Percentiles rank a stretch among this genome's conserved stretches.
Conservation (phyloP, 2,888 invertebrate species). For the Tinea trinotella region DNA sequence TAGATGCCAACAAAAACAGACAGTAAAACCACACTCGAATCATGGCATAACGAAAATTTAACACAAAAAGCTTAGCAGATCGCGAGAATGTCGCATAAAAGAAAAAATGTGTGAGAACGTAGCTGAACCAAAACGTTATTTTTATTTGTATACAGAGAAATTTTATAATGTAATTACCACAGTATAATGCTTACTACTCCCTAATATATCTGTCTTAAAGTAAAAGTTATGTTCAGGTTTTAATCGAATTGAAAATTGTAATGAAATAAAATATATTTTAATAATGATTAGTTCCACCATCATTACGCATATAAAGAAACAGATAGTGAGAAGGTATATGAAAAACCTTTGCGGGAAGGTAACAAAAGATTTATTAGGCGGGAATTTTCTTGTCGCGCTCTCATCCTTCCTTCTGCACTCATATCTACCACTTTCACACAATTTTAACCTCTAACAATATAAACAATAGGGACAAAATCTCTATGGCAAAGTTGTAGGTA, state of each 20-base stretch:
- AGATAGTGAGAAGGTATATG: conserved; percentile 17
- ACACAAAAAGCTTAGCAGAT: conserved; percentile 14
- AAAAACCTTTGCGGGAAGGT: conserved; percentile 17
- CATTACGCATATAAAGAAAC: background rate
- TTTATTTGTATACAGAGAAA: no score
- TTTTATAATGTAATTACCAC: no score
- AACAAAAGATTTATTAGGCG: conserved; percentile 19
- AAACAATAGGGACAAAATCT: background rate
- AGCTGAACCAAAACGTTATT: background rate
- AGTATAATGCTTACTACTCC: no score
- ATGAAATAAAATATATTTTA: no score
- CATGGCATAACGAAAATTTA: conserved; percentile 14
- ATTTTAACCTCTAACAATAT: background rate
- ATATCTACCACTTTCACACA: background rate
- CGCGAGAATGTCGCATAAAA: conserved; percentile 18
- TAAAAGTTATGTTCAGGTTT: no score
- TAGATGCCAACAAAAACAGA: conserved; percentile 12
- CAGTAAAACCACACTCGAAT: conserved; percentile 9
- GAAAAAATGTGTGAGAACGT: background rate
- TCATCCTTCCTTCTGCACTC: conserved; percentile 7
- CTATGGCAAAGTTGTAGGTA: background rate
- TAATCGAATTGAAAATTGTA: no score
- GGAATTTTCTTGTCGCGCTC: conserved; percentile 17
- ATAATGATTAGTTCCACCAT: background rate
- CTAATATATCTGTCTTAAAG: no score